phyloP scores from a whole-genome alignment of 2,797 vertebrate genomes.

The Xerus rutilus region DNA sequence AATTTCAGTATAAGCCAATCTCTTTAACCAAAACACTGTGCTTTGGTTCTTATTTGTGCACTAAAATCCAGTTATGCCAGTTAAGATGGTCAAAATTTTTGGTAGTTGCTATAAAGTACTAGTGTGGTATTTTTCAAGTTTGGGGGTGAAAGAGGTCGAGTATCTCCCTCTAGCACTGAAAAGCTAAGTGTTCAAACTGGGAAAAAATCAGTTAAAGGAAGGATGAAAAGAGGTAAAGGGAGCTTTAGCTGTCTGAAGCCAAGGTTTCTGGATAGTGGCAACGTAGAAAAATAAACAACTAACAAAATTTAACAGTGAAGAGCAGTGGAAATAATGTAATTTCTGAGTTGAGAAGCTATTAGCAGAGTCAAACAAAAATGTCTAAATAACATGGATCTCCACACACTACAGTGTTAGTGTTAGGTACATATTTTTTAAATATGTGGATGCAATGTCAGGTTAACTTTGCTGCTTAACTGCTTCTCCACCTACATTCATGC shows the following conservation, averaged over 20 bases:
- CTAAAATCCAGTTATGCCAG: slow-evolving; percentile 63
- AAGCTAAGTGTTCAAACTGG: slow-evolving; percentile 57
- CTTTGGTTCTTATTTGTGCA: slow-evolving; percentile 72
- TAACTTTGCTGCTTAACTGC: slow-evolving; percentile 9
- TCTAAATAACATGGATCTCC: slow-evolving; percentile 28
- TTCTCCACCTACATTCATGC: slow-evolving; percentile 36
- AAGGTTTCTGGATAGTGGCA: slow-evolving; percentile 58
- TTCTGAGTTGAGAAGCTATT: slow-evolving; percentile 46
- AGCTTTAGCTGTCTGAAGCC: slow-evolving; percentile 22
- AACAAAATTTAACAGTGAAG: slow-evolving; percentile 36
- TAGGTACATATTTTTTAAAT: slow-evolving; percentile 35
- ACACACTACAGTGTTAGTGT: background rate
- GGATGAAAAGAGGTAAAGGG: slow-evolving; percentile 9
- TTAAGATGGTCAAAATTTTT: slow-evolving; percentile 63
- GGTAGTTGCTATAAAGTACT: slow-evolving; percentile 69
- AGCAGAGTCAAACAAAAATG: background rate
- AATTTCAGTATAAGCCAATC: slow-evolving; percentile 79
- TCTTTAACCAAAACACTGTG: slow-evolving; percentile 78
- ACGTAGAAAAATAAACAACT: slow-evolving; percentile 13
- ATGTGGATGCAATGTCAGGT: slow-evolving; percentile 16
- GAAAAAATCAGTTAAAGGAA: slow-evolving; percentile 64
- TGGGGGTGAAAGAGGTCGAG: background rate
- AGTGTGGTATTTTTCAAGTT: slow-evolving; percentile 61
- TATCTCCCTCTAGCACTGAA: slow-evolving; percentile 46
- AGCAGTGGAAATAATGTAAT: slow-evolving; percentile 11